Evolutionary conservation across 2,888 invertebrate species (phyloP).

Genomic region (Pelosia muscerda): DNA sequence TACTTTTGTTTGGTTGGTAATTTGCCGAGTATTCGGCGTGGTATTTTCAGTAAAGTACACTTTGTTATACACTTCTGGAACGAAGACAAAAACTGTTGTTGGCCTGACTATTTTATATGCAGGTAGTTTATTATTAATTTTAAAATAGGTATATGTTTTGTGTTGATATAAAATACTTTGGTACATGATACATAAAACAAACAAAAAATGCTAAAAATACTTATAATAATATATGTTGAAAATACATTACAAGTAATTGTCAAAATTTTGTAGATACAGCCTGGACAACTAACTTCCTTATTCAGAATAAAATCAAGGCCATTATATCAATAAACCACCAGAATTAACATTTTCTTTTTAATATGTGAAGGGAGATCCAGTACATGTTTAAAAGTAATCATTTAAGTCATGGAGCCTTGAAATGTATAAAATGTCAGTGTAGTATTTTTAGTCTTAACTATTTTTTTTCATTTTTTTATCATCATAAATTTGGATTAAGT

Average conservation of each 20-base stretch:
- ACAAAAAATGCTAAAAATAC: neutral
- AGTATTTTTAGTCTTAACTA: slow-evolving; percentile 4
- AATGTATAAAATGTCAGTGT: slow-evolving; percentile 37
- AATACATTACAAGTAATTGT: neutral
- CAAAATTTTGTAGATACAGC: neutral
- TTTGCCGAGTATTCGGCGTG: neutral
- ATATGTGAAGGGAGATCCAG: slow-evolving; percentile 42
- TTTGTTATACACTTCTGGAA: neutral
- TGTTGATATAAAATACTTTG: too few relatives aligned
- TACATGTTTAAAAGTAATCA: slow-evolving; percentile 29
- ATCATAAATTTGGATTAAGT: neutral
- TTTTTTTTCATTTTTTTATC: slow-evolving; percentile 4
- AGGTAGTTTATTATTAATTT: neutral
- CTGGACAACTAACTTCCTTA: slow-evolving; percentile 27
- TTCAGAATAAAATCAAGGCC: slow-evolving; percentile 31
- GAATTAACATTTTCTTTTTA: slow-evolving; percentile 37
- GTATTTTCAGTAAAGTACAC: neutral
- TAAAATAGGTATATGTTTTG: neutral
- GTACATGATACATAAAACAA: neutral
- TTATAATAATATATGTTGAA: neutral
- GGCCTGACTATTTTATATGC: neutral
- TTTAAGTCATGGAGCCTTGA: slow-evolving; percentile 42
- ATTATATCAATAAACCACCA: slow-evolving; percentile 34
- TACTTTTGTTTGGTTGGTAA: neutral
- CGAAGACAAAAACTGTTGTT: neutral